Evolutionary conservation across 2,888 invertebrate genomes (phyloP).

Genomic region (Amorpha juglandis): DNA sequence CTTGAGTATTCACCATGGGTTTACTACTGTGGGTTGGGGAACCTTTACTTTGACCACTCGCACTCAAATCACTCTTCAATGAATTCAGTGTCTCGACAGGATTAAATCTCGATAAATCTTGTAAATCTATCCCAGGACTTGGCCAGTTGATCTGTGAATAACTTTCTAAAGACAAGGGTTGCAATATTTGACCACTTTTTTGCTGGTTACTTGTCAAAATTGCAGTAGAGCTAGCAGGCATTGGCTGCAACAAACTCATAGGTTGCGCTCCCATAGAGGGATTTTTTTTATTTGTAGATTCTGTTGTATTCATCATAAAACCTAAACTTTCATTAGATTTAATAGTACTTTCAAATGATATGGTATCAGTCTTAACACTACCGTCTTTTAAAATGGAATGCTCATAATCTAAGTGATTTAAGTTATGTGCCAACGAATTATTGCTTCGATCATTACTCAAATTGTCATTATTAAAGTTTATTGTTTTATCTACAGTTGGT

Average conservation of each 20-base stretch:
- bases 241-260: slow-evolving; percentile 62
- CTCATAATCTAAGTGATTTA: slow-evolving; percentile 42
- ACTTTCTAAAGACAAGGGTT: slow-evolving; percentile 77
- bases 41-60: slow-evolving; percentile 61
- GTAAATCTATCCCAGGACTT: slow-evolving; percentile 83
- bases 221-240: slow-evolving; percentile 43
- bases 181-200: slow-evolving; percentile 73
- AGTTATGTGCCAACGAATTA: slow-evolving; percentile 3
- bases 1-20: slow-evolving; percentile 47
- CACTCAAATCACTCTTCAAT: slow-evolving; percentile 67
- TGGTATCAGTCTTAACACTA: slow-evolving; percentile 55
- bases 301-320: slow-evolving; percentile 40
- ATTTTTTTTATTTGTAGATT: slow-evolving; percentile 41
- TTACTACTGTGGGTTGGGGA: slow-evolving; percentile 67
- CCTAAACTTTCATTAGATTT: slow-evolving; percentile 49
- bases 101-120: slow-evolving; percentile 79
- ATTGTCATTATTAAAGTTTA: slow-evolving; percentile 1
- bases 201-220: slow-evolving; percentile 51
- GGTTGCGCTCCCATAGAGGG: slow-evolving; percentile 35
- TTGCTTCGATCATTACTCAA: background rate
- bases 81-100: slow-evolving; percentile 78
- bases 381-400: slow-evolving; percentile 48
- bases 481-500: slow-evolving; percentile 46
- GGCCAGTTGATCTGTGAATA: slow-evolving; percentile 86
- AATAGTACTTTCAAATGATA: slow-evolving; percentile 50